Evolutionary conservation across 53 echinoderm and acorn worm genomes (phyloP).

Genomic region (Astropecten irregularis): DNA sequence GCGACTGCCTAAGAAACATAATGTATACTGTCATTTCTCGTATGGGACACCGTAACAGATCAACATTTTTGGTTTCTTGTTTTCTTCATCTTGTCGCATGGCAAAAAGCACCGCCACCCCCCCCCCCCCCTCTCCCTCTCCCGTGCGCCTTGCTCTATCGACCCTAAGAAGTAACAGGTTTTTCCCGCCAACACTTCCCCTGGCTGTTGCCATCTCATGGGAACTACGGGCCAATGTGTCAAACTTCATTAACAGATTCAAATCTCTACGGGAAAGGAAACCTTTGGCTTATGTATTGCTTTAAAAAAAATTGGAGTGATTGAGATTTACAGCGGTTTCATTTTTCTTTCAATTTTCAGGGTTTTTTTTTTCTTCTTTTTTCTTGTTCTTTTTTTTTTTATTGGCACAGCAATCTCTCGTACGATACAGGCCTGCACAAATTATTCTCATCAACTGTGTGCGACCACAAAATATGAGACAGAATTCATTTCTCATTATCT

Average conservation of each 20-base stretch:
- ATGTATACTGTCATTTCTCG: slow-evolving; percentile 61
- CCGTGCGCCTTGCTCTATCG: not conserved
- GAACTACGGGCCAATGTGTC: slow-evolving; percentile 32
- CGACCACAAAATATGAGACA: too few relatives aligned
- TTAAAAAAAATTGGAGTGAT: slow-evolving; percentile 16
- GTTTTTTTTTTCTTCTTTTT: too few relatives aligned
- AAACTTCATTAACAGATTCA: slow-evolving; percentile 51
- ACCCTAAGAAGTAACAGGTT: slow-evolving; percentile 33
- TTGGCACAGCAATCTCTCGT: too few relatives aligned
- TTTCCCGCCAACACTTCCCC: not conserved
- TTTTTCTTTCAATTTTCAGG: not conserved
- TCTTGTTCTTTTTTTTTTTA: too few relatives aligned
- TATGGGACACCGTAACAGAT: slow-evolving; percentile 40
- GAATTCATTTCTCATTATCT: too few relatives aligned
- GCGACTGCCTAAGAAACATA: slow-evolving; percentile 55
- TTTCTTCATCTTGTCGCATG: not conserved
- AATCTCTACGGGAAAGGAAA: slow-evolving; percentile 19
- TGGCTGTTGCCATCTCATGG: not conserved
- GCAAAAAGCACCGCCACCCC: not conserved
- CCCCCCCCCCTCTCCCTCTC: not conserved
- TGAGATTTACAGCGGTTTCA: slow-evolving; percentile 18
- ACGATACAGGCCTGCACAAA: too few relatives aligned
- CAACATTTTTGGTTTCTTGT: slow-evolving; percentile 47
- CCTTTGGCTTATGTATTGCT: slow-evolving; percentile 8
- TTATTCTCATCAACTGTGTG: too few relatives aligned